Base-by-base conservation (phyloP, 2,113 vertebrate genomes). In the Paedocypris sp. region DNA sequence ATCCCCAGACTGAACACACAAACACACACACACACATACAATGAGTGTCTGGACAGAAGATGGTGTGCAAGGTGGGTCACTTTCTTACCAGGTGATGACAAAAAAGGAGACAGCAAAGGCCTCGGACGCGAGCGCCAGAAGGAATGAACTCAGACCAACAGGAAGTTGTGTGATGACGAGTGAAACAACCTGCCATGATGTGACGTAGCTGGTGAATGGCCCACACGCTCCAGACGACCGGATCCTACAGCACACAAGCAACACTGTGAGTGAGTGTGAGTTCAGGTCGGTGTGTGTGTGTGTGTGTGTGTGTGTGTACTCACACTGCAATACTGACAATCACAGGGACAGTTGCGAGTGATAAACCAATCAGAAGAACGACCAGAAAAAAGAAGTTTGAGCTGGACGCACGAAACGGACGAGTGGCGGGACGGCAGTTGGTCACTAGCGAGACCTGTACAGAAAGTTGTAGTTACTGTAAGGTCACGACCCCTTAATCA, bases 381-480 rank as follows among this genome's bases (percentile, higher is more conserved):
- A 70, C 68, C 46, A 96, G 78, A 79, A 97, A 98, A 80, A 98
- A 97, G 74, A 96, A 94, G 66, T 91, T 88, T 51, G 93, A 95
- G 69, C 91, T 90, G 19, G 93, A 97, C 0, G 91, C 91, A 67
- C 93, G 86, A 79, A 97, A 78, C 4, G 90, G 88, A 29, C 86
- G 85, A 0, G 88, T 85, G 25, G 90, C 75, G 15, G 94, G 89
- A 42, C 88, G 91, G 26, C 90, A 72, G 39, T 92, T 93, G 1
- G 88, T 79, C 5, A 89, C 82, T 74, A 99, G 72, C 15, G 87
- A 88, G 10, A 90, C 49, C 95, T 97, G 59, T 4, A 13, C 5
- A 16, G n/a, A n/a, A n/a, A n/a, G n/a, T n/a, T n/a, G n/a, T n/a
- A n/a, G n/a, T n/a, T n/a, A n/a, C n/a, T n/a, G n/a, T n/a, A n/a